Evolutionary conservation across 2,797 vertebrate genomes (phyloP).

Genomic region (Phataginus tetradactyla): DNA sequence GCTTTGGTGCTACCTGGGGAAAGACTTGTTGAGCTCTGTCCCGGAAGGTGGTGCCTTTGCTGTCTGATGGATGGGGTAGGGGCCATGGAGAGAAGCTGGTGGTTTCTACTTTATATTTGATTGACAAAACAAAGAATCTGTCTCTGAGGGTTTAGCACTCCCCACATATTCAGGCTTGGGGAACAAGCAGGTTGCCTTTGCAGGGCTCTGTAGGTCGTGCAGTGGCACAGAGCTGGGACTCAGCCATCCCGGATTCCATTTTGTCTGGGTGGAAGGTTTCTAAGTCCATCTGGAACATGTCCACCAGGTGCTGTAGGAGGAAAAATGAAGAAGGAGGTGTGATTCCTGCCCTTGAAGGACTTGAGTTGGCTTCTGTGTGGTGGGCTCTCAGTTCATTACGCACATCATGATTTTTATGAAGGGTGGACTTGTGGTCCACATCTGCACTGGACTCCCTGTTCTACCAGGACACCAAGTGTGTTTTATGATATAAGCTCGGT

Average conservation of each 20-base stretch:
- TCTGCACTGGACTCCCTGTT: neutral
- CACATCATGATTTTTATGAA: neutral
- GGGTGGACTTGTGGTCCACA: neutral
- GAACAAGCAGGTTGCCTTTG: neutral
- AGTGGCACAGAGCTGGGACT: neutral
- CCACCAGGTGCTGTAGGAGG: neutral
- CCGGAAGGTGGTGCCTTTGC: neutral
- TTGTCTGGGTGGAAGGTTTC: neutral
- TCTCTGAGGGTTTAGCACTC: neutral
- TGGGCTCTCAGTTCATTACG: neutral
- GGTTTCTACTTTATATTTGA: neutral
- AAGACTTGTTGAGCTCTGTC: neutral
- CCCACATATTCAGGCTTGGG: neutral
- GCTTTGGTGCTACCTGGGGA: neutral
- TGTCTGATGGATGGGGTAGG: neutral
- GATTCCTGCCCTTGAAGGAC: neutral
- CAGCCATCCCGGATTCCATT: accelerated
- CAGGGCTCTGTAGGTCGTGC: neutral
- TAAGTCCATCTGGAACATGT: neutral
- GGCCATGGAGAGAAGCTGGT: neutral
- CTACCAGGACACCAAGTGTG: neutral
- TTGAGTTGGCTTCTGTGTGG: neutral
- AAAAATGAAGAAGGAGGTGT: neutral
- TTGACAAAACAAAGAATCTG: neutral
- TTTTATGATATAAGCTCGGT: neutral